Conservation (phyloP, 2,797 vertebrate species). For the Adrianichthys oophorus region DNA sequence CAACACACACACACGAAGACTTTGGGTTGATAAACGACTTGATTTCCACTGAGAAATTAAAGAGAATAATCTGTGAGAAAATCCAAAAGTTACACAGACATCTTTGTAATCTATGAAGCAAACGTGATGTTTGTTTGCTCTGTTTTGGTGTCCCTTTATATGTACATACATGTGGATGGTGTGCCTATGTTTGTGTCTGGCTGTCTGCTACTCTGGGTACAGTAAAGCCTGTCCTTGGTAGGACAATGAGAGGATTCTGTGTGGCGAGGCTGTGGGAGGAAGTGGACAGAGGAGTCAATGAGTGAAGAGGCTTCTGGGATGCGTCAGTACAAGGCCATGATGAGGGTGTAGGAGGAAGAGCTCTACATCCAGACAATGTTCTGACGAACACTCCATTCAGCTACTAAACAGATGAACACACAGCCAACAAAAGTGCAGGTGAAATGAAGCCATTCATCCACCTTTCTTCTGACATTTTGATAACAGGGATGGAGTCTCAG, state of each 20-base stretch:
- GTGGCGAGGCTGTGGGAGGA: conserved; percentile 75
- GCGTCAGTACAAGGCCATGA: conserved; percentile 73
- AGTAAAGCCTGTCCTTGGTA: conserved; percentile 55
- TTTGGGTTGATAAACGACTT: conserved; percentile 41
- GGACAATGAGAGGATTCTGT: conserved; percentile 80
- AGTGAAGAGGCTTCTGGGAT: conserved; percentile 81
- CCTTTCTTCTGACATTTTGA: conserved; percentile 34
- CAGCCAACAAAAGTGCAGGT: conserved; percentile 61
- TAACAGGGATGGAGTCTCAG: conserved; percentile 23
- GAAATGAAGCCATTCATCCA: conserved; percentile 51
- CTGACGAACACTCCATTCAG: conserved; percentile 59
- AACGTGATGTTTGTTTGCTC: conserved; percentile 5
- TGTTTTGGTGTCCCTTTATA: conserved; percentile 12
- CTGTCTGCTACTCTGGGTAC: conserved; percentile 56
- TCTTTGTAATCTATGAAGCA: neutral
- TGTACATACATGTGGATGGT: conserved; percentile 25
- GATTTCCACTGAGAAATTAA: conserved; percentile 49
- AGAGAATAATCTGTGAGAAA: conserved; percentile 55
- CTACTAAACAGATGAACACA: conserved; percentile 37
- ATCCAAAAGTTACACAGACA: conserved; percentile 28
- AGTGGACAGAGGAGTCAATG: conserved; percentile 79
- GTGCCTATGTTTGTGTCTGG: conserved; percentile 18
- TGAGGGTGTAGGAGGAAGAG: conserved; percentile 74
- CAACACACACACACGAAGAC: conserved; percentile 55
- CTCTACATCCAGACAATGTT: conserved; percentile 63